Base-by-base conservation (phyloP, 2,113 vertebrate species). In the Salvelinus namaycush region DNA sequence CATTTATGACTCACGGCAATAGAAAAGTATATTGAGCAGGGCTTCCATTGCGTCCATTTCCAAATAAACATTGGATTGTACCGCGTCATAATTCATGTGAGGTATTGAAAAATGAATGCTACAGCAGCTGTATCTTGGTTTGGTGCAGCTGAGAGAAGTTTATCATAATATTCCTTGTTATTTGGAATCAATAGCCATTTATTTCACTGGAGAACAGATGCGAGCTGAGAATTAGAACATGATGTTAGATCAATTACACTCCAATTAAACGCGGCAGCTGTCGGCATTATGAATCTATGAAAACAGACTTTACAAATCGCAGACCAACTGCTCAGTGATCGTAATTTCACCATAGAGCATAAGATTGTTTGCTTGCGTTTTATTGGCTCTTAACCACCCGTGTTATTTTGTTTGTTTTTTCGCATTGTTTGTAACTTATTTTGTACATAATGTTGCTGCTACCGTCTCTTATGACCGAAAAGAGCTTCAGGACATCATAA, bases 231-330 rank as follows among this genome's bases (percentile, higher is more conserved):
- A 72, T 73, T 27, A 20, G 74, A 77, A 76, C 76, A 79, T 72
- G 65, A 84, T 51, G 66, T 74, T 31, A 70, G 29, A 83, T 80
- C 66, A 77, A 76, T 86, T 76, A 75, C 59, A 27, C 64, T 80
- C 64, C 34, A 24, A 51, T 22, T 73, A 13, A 86, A 78, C 29
- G 65, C 75, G 76, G 80, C 85, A 86, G 86, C 85, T 90, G 87
- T 72, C 79, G 60, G 49, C 60, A 76, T 83, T 54, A 78, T 83
- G 76, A 73, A 82, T 82, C 82, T 78, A 51, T 70, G 73, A 76
- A 85, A 85, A 62, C 76, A 82, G 68, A 22, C 71, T 82, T 86
- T 72, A 54, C 73, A 79, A 81, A 85, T 72, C 75, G 70, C 65
- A 67, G 74, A 79, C 72, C 57, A 83, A 86, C 82, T 75, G 79